Evolutionary conservation across 2,797 vertebrate species (phyloP).

Genomic region (Aythya fuligula): DNA sequence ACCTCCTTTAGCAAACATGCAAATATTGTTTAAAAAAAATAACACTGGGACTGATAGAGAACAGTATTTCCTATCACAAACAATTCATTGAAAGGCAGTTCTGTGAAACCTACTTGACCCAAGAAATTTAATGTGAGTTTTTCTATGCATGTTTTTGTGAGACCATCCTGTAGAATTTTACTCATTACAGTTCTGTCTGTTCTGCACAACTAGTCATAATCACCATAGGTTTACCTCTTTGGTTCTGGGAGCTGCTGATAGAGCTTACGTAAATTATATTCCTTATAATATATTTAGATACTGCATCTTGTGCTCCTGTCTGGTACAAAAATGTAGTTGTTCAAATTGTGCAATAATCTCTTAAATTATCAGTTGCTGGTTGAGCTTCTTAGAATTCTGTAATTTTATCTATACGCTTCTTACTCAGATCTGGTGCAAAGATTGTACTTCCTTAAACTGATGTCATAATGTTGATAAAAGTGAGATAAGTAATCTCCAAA

Average conservation of each 20-base stretch:
- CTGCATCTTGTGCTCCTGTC: neutral
- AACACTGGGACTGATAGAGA: neutral
- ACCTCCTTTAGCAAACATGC: neutral
- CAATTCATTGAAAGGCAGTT: neutral
- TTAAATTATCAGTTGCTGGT: neutral
- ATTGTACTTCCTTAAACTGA: neutral
- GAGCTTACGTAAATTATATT: neutral
- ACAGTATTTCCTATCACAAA: neutral
- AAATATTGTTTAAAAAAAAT: neutral
- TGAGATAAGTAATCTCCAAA: neutral
- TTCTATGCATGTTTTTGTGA: neutral
- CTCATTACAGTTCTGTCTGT: neutral
- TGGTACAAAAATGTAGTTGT: neutral
- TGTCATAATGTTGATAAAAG: neutral
- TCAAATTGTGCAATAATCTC: neutral
- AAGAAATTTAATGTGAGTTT: neutral
- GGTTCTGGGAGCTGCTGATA: neutral
- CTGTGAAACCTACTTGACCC: conserved; percentile 3
- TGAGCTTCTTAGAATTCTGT: neutral
- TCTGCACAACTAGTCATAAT: neutral
- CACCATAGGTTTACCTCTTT: neutral
- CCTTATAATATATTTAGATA: neutral
- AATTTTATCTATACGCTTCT: neutral
- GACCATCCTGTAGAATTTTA: neutral
- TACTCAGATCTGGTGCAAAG: neutral